Evolutionary conservation across 2,113 vertebrate species (phyloP).

Genomic region (Cyanoderma ruficeps): DNA sequence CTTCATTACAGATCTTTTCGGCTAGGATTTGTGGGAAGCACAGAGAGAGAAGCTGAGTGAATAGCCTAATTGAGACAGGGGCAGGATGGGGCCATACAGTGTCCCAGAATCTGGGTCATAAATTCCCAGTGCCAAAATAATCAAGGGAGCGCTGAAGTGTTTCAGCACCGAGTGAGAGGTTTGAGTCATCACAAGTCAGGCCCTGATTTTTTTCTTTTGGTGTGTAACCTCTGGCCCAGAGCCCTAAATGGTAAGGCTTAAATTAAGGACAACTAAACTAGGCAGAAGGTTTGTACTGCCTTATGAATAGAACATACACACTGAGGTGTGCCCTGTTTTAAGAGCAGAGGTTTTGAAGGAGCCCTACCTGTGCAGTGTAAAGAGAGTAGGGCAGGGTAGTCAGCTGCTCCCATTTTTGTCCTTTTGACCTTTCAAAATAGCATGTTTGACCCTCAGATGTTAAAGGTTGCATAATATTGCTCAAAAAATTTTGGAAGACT

Average conservation of each 20-base stretch:
- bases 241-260: background rate
- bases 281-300: background rate
- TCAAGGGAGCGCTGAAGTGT: background rate
- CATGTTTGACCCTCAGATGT: background rate
- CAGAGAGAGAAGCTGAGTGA: background rate
- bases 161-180: background rate
- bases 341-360: background rate
- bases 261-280: background rate
- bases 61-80: slow-evolving; percentile 14
- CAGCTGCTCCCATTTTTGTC: background rate
- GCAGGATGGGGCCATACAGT: background rate
- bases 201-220: slow-evolving; percentile 15
- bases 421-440: slow-evolving; percentile 10
- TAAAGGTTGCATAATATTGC: background rate
- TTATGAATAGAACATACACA: background rate
- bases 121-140: slow-evolving; percentile 28
- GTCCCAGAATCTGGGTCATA: slow-evolving; percentile 43
- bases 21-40: background rate
- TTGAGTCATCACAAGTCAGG: slow-evolving; percentile 19
- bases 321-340: background rate
- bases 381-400: background rate
- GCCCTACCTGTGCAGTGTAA: background rate
- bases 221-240: slow-evolving; percentile 40
- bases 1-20: background rate
- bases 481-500: background rate